Percentiles rank a stretch among this genome's conserved stretches.
phyloP scores from a whole-genome alignment of 2,888 invertebrate species.

The Merodon equestris region DNA sequence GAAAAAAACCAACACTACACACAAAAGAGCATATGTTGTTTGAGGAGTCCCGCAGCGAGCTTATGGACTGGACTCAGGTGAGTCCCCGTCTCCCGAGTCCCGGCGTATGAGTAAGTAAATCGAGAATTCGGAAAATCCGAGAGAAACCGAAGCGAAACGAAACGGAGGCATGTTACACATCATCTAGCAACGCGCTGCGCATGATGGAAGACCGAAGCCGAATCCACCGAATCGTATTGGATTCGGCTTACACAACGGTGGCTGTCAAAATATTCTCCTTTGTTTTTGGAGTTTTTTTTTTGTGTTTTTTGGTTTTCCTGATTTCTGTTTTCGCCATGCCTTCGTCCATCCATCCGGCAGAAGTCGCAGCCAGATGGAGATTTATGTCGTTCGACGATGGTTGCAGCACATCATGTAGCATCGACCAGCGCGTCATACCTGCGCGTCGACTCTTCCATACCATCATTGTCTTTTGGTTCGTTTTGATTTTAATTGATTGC shows the following conservation, averaged over 20 bases:
- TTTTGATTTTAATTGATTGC: constrained; percentile 65
- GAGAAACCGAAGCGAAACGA: constrained; percentile 50
- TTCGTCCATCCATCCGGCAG: constrained; percentile 57
- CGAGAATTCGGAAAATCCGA: constrained; percentile 14
- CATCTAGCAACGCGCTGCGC: constrained; percentile 49
- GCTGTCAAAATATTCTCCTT: constrained; percentile 62
- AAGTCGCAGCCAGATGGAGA: constrained; percentile 57
- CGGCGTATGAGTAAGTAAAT: constrained; percentile 10
- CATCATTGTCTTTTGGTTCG: constrained; percentile 53
- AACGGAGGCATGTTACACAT: constrained; percentile 68
- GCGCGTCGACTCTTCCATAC: constrained; percentile 14
- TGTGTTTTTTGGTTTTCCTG: no score
- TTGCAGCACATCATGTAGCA: constrained; percentile 13
- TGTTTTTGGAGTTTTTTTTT: no score
- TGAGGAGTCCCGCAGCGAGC: constrained; percentile 66
- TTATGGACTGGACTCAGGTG: constrained; percentile 51
- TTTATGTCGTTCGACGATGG: constrained; percentile 53
- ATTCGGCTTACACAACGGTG: constrained; percentile 61
- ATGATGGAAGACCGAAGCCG: constrained; percentile 43
- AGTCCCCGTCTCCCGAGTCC: constrained; percentile 22
- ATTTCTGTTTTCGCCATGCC: constrained; percentile 34
- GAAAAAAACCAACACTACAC: constrained; percentile 55
- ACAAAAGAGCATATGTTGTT: constrained; percentile 62
- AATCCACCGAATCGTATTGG: constrained; percentile 42
- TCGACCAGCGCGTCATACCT: background rate